Percentiles rank a stretch among this genome's conserved stretches.
Conservation (phyloP, 2,797 vertebrate species). For the Semotilus atromaculatus region DNA sequence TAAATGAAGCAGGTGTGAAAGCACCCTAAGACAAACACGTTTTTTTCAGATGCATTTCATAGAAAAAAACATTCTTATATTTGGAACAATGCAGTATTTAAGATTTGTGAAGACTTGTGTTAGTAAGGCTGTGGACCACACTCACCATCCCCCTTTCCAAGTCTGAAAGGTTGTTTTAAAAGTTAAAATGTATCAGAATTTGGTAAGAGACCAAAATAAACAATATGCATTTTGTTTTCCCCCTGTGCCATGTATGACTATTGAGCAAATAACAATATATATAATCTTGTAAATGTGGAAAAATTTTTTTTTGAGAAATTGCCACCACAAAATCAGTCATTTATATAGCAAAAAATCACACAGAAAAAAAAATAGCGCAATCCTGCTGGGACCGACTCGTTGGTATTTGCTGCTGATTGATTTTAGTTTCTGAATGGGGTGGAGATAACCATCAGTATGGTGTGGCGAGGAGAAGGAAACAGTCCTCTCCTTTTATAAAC, state of each 20-base stretch:
- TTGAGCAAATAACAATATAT: background rate
- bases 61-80: no score
- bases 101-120: no score
- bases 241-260: no score
- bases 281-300: background rate
- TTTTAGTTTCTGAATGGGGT: slow-evolving; percentile 63
- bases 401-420: slow-evolving; percentile 49
- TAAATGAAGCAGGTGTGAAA: no score
- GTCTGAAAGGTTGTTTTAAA: background rate
- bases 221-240: background rate
- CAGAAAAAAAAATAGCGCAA: background rate
- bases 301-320: no score
- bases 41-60: no score
- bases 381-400: background rate
- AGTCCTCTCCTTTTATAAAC: slow-evolving; percentile 28
- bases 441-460: slow-evolving; percentile 69
- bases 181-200: background rate
- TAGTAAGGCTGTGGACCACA: no score
- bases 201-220: background rate
- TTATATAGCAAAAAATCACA: background rate
- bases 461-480: slow-evolving; percentile 58
- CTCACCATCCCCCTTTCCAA: no score
- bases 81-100: no score
- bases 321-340: no score
- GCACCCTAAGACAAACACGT: no score